Evolutionary conservation across 2,797 vertebrate genomes (phyloP).

Genomic region (Scarus forsteni): DNA sequence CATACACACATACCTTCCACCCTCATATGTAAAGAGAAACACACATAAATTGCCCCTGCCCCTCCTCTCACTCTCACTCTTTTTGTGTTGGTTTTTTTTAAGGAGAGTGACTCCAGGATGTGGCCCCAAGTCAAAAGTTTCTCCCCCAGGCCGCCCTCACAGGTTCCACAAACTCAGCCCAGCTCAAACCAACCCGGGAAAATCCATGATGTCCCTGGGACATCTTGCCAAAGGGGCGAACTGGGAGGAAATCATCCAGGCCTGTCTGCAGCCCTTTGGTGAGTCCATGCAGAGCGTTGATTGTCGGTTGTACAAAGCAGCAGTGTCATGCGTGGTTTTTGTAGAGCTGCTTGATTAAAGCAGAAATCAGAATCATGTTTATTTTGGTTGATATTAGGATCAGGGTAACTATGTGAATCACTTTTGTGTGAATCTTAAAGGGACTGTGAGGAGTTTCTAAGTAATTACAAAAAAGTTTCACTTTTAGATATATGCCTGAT

Average conservation of each 20-base stretch:
- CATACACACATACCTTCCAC: background rate
- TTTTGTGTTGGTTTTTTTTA: constrained; percentile 62
- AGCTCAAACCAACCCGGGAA: constrained; percentile 82
- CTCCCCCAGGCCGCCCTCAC: constrained; percentile 85
- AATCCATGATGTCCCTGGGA: constrained; percentile 88
- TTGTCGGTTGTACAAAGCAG: background rate
- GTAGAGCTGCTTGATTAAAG: too few relatives aligned
- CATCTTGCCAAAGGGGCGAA: constrained; percentile 92
- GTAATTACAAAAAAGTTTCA: too few relatives aligned
- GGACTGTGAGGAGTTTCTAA: too few relatives aligned
- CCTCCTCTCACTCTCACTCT: constrained; percentile 24
- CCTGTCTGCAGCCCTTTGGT: constrained; percentile 95
- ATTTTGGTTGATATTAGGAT: background rate
- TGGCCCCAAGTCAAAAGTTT: constrained; percentile 84
- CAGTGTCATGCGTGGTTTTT: background rate
- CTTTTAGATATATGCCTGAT: too few relatives aligned
- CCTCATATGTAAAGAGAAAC: constrained; percentile 22
- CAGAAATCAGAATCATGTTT: too few relatives aligned
- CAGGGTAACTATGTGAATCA: too few relatives aligned
- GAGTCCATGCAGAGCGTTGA: constrained; percentile 74
- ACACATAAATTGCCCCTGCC: background rate
- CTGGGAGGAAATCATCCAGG: constrained; percentile 94
- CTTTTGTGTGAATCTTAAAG: too few relatives aligned
- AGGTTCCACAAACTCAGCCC: constrained; percentile 82
- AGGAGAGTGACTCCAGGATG: constrained; percentile 88